Conservation (phyloP, 2,113 vertebrate species). For the Sula dactylatra region DNA sequence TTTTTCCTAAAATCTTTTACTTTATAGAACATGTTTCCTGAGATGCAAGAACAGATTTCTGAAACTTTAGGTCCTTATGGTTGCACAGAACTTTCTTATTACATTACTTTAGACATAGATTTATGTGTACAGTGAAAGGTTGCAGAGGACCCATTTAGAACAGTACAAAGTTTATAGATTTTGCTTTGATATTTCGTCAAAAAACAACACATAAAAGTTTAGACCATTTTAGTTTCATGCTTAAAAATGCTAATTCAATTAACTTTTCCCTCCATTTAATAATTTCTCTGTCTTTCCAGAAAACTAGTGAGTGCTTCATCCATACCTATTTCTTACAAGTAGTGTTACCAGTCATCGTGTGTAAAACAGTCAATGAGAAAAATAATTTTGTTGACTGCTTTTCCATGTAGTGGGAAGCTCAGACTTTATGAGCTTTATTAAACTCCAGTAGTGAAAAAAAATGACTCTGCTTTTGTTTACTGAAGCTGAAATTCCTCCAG, state of each 20-base stretch:
- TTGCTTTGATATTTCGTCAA: neutral
- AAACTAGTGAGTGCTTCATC: neutral
- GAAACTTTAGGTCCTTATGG: neutral
- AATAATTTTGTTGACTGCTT: neutral
- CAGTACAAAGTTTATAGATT: neutral
- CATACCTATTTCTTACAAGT: neutral
- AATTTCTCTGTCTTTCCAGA: neutral
- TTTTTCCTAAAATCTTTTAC: neutral
- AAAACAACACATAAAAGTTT: neutral
- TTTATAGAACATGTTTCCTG: neutral
- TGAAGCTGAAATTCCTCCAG: neutral
- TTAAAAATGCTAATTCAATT: neutral
- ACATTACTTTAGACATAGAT: neutral
- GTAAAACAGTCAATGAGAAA: neutral
- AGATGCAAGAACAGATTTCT: neutral
- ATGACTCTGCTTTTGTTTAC: neutral
- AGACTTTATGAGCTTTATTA: neutral
- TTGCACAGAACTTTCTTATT: neutral
- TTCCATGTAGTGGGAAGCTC: neutral
- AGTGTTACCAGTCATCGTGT: neutral
- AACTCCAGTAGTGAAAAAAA: neutral
- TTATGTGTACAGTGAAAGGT: accelerated
- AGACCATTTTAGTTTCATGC: neutral
- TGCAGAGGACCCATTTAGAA: neutral
- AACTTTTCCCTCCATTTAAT: neutral